Evolutionary conservation across 2,113 vertebrate genomes (phyloP).

Genomic region (Ophthalmolycus amberensis): DNA sequence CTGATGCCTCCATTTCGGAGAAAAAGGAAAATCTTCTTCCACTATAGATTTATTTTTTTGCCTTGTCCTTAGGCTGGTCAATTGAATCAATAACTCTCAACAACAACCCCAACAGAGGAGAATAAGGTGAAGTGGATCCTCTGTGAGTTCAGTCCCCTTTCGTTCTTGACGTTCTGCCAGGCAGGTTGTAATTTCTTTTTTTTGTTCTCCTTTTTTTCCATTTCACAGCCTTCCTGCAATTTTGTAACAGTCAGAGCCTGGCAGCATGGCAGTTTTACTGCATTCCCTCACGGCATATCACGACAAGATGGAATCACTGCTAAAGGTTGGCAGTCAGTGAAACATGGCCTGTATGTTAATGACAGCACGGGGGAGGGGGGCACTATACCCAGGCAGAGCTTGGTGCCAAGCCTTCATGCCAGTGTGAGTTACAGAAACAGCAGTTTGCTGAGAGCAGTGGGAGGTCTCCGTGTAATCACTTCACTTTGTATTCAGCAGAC

Average conservation of each 20-base stretch:
- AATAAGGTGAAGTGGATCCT: slow-evolving; percentile 65
- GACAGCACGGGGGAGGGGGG: slow-evolving; percentile 19
- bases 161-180: slow-evolving; percentile 62
- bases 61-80: slow-evolving; percentile 66
- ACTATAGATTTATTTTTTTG: slow-evolving; percentile 64
- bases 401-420: slow-evolving; percentile 53
- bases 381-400: slow-evolving; percentile 30
- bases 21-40: slow-evolving; percentile 66
- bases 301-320: slow-evolving; percentile 71
- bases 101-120: slow-evolving; percentile 66
- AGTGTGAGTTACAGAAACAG: slow-evolving; percentile 57
- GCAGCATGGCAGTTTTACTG: slow-evolving; percentile 68
- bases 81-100: slow-evolving; percentile 78
- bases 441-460: slow-evolving; percentile 56
- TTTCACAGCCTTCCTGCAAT: slow-evolving; percentile 63
- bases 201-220: slow-evolving; percentile 33
- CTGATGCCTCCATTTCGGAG: slow-evolving; percentile 72
- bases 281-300: slow-evolving; percentile 62
- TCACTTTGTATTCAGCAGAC: slow-evolving; percentile 66
- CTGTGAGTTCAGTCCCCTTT: slow-evolving; percentile 59
- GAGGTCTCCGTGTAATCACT: slow-evolving; percentile 62
- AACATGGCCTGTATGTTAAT: slow-evolving; percentile 76
- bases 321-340: slow-evolving; percentile 74
- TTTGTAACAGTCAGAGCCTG: slow-evolving; percentile 65
- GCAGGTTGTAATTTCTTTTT: slow-evolving; percentile 61